Percentiles rank a stretch among this genome's conserved stretches.
Evolutionary conservation across 2,113 vertebrate species (phyloP).

Genomic region (Scomber japonicus): DNA sequence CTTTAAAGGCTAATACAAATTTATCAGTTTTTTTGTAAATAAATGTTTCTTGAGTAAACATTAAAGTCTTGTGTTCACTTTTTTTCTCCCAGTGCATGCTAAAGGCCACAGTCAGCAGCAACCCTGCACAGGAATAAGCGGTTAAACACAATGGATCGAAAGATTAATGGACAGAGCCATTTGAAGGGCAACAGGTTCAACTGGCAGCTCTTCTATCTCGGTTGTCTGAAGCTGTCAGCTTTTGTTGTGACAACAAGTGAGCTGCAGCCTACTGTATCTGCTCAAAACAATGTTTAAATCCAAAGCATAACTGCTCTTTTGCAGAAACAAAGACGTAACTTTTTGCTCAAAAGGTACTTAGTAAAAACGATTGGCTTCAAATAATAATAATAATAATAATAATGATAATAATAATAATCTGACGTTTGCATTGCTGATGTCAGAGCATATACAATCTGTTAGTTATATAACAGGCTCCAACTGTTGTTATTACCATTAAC

Average conservation of each 20-base stretch:
- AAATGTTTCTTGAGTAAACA: neutral
- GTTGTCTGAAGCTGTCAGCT: neutral
- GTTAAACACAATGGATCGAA: neutral
- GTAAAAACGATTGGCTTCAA: neutral
- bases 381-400: neutral
- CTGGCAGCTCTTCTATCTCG: neutral
- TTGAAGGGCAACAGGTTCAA: conserved; percentile 34
- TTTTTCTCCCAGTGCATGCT: neutral
- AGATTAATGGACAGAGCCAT: neutral
- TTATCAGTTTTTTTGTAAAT: neutral
- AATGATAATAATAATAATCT: neutral
- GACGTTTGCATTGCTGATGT: neutral
- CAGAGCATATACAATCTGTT: neutral
- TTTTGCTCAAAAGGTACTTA: neutral
- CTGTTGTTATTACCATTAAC: no score
- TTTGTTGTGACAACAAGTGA: conserved; percentile 69
- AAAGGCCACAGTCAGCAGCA: neutral
- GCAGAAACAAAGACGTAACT: neutral
- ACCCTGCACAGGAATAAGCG: neutral
- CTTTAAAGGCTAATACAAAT: neutral
- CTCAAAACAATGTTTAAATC: conserved; percentile 54
- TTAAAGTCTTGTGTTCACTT: neutral
- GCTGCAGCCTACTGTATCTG: conserved; percentile 32
- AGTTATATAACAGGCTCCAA: no score
- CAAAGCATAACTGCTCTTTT: conserved; percentile 23